Base-by-base conservation (phyloP, 92 coral and sea anemone species). In the Palythoa grandis region DNA sequence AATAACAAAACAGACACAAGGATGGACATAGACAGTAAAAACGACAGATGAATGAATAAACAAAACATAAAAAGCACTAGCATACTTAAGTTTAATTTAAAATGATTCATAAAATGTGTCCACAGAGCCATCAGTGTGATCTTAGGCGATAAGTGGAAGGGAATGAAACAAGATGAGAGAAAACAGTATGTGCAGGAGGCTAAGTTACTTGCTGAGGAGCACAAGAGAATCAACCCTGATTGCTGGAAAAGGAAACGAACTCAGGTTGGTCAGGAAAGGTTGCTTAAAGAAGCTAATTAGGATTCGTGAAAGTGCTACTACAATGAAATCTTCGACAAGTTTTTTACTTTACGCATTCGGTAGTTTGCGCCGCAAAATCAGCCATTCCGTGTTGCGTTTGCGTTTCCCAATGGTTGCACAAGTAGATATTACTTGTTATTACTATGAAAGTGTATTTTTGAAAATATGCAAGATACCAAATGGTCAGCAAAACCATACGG, bases 241-340 rank as follows among this genome's bases (percentile, higher is more conserved):
- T 97, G 99, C 71, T 97, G 99, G 99, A 97, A 97, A 86, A 82
- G 99, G 83, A 97, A 97, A 57, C 92, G 99, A 65, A 87, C 85
- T 20, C 85, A 80, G 85, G 85, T 80, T 66, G 53, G 85, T 65
- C 47, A 24, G 13, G 22, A 17, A 70, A 29, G 40, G 25, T 38
- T 53, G 40, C 58, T 23, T 20, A 8, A 63, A 17, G 69, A n/a
- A 23, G 7, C 25, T 63, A 8, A 5, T 43, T 43, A 43, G 50
- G 50, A 43, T 5, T 8, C 50, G 50, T 43, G 6, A 8, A 5
- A 43, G 50, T 8, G 9, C 50, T 43, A 5, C 50, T 43, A 43
- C 50, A 43, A 43, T 43, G 9, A 43, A 8, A 43, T 43, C 4
- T 43, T 43, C 7, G 50, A 43, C 50, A 43, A 8, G 9, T 8